Base-by-base conservation (phyloP, 2,888 invertebrate species). In the Lumbricus terrestris region DNA sequence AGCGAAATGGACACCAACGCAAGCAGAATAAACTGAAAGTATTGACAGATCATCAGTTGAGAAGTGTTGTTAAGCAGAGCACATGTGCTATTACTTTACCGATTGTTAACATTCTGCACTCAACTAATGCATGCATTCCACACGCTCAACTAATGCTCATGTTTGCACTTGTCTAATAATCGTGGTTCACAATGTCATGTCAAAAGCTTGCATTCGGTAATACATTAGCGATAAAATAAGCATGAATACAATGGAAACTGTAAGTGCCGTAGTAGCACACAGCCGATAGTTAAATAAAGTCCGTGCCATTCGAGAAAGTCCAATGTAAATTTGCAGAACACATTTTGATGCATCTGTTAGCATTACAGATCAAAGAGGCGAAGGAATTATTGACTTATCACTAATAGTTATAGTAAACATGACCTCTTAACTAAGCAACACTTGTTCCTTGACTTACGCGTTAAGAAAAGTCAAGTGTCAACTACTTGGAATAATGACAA, bases 201-300 rank as follows among this genome's bases (percentile, higher is more conserved):
- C 69, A n/a, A 69, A n/a, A n/a, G 29, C 69, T 69, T 69, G 69
- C 69, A 8, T 69, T 69, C 69, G 29, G 69, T n/a, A 69, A 29
- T n/a, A 69, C 69, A 69, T 69, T 69, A 69, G 69, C 69, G n/a
- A n/a, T n/a, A 69, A 69, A 69, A 69, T 69, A 69, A 69, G n/a
- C n/a, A n/a, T 69, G 69, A 69, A 69, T n/a, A 69, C n/a, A 69
- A 69, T 11, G 2, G n/a, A 69, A n/a, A 69, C 69, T 69, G 1
- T n/a, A n/a, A 69, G n/a, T 8, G 69, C 69, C 29, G 13, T 69
- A n/a, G 11, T n/a, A n/a, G n/a, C 29, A 69, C 6, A n/a, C n/a
- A 69, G 69, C n/a, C n/a, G 13, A 69, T 69, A 69, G 69, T 6
- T 69, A 69, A 69, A 69, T 69, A 69, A 69, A 69, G 69, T 69